phyloP scores from a whole-genome alignment of 2,888 invertebrate genomes.

The Corythucha ciliata region DNA sequence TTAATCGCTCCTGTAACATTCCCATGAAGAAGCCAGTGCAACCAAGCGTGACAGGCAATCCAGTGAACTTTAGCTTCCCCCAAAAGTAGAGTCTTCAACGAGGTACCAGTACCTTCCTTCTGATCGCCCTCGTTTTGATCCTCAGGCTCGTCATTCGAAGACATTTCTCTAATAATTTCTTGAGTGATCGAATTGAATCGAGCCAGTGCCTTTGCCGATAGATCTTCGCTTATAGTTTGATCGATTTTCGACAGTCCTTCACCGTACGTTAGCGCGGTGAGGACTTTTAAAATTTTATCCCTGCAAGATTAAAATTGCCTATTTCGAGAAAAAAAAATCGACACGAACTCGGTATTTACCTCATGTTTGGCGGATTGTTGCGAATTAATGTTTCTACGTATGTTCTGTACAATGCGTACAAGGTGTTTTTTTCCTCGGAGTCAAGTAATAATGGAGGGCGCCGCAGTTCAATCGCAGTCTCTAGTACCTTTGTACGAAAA shows the following conservation, averaged over 20 bases:
- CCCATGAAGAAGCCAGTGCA: slow-evolving; percentile 39
- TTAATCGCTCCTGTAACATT: background rate
- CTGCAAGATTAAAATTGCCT: slow-evolving; percentile 7
- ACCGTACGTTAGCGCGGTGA: slow-evolving; percentile 26
- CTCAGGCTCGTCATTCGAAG: no score
- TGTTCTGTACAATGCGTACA: slow-evolving; percentile 19
- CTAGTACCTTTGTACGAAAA: slow-evolving; percentile 41
- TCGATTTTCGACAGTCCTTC: slow-evolving; percentile 22
- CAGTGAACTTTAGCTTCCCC: slow-evolving; percentile 47
- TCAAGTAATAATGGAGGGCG: slow-evolving; percentile 20
- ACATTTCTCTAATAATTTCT: no score
- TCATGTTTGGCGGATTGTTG: slow-evolving; percentile 13
- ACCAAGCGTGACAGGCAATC: slow-evolving; percentile 47
- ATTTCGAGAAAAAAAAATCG: background rate
- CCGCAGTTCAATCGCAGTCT: slow-evolving; percentile 31
- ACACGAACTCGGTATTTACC: slow-evolving; percentile 13
- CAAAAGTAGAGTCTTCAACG: slow-evolving; percentile 42
- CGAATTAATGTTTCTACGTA: slow-evolving; percentile 20
- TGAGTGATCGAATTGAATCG: no score
- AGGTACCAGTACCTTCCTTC: background rate
- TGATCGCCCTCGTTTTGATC: background rate
- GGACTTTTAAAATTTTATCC: slow-evolving; percentile 13
- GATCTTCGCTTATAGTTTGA: no score
- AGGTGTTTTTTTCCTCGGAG: slow-evolving; percentile 16
- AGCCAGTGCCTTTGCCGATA: slow-evolving; percentile 10